A percentile compares a stretch with the other conserved stretches of the same genome.
These are phyloP conservation scores for Dione juno DNA, from an alignment of 2,888 invertebrate genomes.

Conservation along the genomic window DNA sequence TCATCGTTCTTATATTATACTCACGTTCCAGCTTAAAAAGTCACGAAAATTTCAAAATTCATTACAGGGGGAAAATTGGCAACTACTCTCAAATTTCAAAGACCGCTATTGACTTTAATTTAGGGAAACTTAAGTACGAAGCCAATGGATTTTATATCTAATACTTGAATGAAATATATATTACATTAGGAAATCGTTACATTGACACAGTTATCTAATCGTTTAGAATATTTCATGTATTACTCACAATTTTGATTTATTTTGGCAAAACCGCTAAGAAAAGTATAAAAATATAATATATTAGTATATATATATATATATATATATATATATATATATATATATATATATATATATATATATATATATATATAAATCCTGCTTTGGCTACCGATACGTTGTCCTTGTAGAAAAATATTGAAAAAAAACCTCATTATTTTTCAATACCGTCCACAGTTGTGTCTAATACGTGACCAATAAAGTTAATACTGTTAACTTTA, in stretches of 20 bases:
- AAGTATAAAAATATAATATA: too few relatives aligned
- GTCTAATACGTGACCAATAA: constrained; percentile 54
- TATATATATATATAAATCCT: too few relatives aligned
- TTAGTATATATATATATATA: too few relatives aligned
- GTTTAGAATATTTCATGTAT: too few relatives aligned
- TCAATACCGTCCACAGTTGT: constrained; percentile 32
- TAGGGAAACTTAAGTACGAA: constrained; percentile 12
- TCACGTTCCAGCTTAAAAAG: neutral
- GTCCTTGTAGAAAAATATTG: neutral
- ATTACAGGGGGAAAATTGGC: constrained; percentile 26
- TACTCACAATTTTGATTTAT: too few relatives aligned
- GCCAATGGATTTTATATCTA: neutral
- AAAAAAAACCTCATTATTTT: constrained; percentile 11
- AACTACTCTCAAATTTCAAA: constrained; percentile 25
- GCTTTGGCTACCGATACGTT: neutral
- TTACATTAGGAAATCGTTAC: neutral
- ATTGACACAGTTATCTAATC: too few relatives aligned
- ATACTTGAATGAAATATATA: neutral
- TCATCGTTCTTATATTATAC: constrained; percentile 7
- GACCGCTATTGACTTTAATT: constrained; percentile 32
- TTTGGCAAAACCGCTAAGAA: too few relatives aligned
- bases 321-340: too few relatives aligned
- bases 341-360: too few relatives aligned
- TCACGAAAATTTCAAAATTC: constrained; percentile 17
- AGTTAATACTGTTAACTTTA: constrained; percentile 58